phyloP scores from a whole-genome alignment of 2,888 invertebrate genomes.

The Atethmia centrago region DNA sequence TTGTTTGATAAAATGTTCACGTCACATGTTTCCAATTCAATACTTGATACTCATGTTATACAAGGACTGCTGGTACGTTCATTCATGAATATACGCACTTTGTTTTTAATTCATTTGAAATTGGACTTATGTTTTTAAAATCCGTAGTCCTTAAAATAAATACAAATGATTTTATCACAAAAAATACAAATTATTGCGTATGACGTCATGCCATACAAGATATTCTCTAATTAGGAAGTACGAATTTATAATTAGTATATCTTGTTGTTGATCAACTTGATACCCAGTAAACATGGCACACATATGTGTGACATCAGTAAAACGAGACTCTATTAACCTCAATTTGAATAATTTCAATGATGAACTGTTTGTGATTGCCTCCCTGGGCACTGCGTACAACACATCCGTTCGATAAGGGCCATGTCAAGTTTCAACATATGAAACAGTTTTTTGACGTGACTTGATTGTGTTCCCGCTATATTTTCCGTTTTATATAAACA shows the following conservation, averaged over 20 bases:
- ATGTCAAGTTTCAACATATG: conserved; percentile 76
- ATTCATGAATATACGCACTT: conserved; percentile 61
- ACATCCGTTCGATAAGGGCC: conserved; percentile 86
- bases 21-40: conserved; percentile 77
- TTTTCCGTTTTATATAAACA: conserved; percentile 31
- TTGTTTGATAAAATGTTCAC: conserved; percentile 82
- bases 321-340: conserved; percentile 89
- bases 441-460: conserved; percentile 72
- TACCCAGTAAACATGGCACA: conserved; percentile 86
- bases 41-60: conserved; percentile 69
- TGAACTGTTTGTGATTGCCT: conserved; percentile 85
- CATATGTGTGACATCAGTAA: conserved; percentile 88
- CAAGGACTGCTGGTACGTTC: conserved; percentile 69
- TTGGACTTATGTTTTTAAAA: conserved; percentile 28
- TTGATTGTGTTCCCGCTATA: conserved; percentile 61
- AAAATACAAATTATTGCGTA: conserved; percentile 68
- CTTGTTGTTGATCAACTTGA: conserved; percentile 84
- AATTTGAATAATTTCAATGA: conserved; percentile 88
- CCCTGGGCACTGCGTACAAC: conserved; percentile 80
- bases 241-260: conserved; percentile 78
- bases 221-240: conserved; percentile 78
- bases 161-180: conserved; percentile 31
- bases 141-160: conserved; percentile 25
- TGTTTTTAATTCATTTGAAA: conserved; percentile 35
- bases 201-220: conserved; percentile 69